A percentile compares a stretch with the other conserved stretches of the same genome.
Evolutionary conservation across 1,140 invertebrate species (phyloP).

Genomic region (Aradophagus sp.): DNA sequence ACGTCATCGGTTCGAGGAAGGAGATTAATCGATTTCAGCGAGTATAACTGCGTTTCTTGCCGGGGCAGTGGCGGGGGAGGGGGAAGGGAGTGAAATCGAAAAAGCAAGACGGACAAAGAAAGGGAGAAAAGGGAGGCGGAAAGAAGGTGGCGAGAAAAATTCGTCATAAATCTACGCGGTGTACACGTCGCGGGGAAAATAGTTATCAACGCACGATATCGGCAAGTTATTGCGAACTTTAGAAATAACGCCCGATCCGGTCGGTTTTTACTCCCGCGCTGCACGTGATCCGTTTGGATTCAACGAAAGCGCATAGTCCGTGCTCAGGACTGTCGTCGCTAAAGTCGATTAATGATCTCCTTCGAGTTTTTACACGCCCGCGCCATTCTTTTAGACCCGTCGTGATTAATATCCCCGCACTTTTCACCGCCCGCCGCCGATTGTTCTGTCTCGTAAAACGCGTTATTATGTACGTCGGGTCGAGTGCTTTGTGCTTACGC

Average conservation of each 20-base stretch:
- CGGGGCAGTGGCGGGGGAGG: too few relatives aligned
- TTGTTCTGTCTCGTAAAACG: constrained; percentile 31
- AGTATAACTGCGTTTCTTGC: constrained; percentile 9
- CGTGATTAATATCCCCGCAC: constrained; percentile 36
- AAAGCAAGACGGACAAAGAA: too few relatives aligned
- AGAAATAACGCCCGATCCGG: constrained; percentile 40
- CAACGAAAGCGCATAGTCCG: constrained; percentile 23
- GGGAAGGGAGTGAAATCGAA: too few relatives aligned
- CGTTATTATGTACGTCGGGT: constrained; percentile 35
- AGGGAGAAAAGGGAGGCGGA: too few relatives aligned
- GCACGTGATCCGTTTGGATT: constrained; percentile 28
- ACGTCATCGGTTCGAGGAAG: constrained; percentile 5
- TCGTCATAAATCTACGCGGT: constrained; percentile 33
- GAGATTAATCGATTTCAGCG: constrained; percentile 29
- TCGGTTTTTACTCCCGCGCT: constrained; percentile 18
- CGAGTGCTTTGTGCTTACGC: constrained; percentile 17
- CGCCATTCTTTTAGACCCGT: constrained; percentile 31
- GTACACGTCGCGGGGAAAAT: constrained; percentile 6
- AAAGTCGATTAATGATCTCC: constrained; percentile 50
- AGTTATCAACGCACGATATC: constrained; percentile 34
- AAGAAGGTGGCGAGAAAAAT: constrained; percentile 13
- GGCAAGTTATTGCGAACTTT: constrained; percentile 31
- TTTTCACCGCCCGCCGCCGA: constrained; percentile 18
- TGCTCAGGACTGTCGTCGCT: constrained; percentile 39
- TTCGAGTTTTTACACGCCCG: constrained; percentile 38